Evolutionary conservation across 2,113 vertebrate genomes (phyloP).

Genomic region (Aegithalos caudatus): DNA sequence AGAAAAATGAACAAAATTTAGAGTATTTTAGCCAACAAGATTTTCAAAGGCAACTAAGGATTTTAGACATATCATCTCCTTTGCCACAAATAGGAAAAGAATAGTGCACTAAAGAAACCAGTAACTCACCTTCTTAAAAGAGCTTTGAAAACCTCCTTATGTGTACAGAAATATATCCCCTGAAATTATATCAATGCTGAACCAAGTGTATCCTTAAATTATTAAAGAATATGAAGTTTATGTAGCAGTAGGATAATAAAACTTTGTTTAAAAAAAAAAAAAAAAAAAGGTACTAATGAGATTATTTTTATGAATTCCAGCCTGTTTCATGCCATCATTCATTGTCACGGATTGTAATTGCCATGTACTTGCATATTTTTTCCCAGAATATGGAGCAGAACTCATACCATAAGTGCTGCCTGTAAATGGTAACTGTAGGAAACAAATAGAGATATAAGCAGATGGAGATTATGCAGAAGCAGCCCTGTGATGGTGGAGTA

Average conservation of each 20-base stretch:
- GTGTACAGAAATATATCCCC: neutral
- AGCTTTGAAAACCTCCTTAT: neutral
- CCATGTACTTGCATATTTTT: neutral
- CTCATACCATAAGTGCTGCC: constrained; percentile 44
- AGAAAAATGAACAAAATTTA: neutral
- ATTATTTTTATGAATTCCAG: neutral
- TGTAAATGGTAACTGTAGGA: constrained; percentile 56
- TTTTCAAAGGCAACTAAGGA: neutral
- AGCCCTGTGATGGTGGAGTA: constrained; percentile 21
- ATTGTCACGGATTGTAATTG: neutral
- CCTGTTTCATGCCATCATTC: neutral
- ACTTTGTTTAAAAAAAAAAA: neutral
- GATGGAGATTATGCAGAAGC: constrained; percentile 56
- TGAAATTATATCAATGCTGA: neutral
- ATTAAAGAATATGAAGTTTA: neutral
- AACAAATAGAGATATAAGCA: constrained; percentile 45
- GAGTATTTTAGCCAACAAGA: neutral
- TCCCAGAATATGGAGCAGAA: constrained; percentile 29
- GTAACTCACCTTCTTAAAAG: neutral
- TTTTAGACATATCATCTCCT: neutral
- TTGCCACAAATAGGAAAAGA: neutral
- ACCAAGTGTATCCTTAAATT: neutral
- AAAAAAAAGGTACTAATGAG: neutral
- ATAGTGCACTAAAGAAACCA: neutral
- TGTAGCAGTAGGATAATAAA: neutral